Conservation (phyloP, 2,113 vertebrate genomes). For the Theristicus caerulescens region DNA sequence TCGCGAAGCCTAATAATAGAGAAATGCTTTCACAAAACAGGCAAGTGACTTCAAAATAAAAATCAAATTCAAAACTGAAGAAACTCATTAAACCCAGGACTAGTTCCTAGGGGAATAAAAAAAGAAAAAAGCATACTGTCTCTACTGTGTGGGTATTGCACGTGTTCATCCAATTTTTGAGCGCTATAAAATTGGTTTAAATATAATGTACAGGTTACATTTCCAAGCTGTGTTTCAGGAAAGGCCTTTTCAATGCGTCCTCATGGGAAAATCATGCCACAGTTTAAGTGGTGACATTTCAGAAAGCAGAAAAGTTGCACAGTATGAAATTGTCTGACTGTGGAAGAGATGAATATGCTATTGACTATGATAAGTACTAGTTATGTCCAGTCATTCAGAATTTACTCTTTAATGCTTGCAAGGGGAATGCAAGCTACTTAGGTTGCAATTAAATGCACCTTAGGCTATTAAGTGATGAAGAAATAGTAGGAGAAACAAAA, state of each 20-base stretch:
- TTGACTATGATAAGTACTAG: slow-evolving; percentile 39
- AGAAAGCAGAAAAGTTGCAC: background rate
- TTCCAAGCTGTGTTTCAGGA: slow-evolving; percentile 6
- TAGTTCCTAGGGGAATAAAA: background rate
- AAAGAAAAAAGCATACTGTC: background rate
- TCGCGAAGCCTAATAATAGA: background rate
- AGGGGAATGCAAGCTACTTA: slow-evolving; percentile 5
- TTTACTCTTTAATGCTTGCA: slow-evolving; percentile 16
- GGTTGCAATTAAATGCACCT: slow-evolving; percentile 52
- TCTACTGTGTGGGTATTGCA: background rate
- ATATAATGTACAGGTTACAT: background rate
- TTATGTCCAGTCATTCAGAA: slow-evolving; percentile 41
- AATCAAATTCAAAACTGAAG: background rate
- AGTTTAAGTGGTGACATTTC: slow-evolving; percentile 33
- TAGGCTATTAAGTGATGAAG: background rate
- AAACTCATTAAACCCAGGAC: background rate
- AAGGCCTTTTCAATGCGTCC: slow-evolving; percentile 12
- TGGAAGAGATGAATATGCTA: slow-evolving; percentile 39
- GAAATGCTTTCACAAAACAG: background rate
- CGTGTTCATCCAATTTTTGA: background rate
- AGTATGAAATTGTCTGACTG: slow-evolving; percentile 23
- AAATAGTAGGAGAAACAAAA: slow-evolving; percentile 1
- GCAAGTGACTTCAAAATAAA: background rate
- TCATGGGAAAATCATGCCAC: slow-evolving; percentile 37
- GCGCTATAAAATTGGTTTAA: slow-evolving; percentile 27